These are phyloP conservation scores for Neosilurus mollespiculum DNA, from an alignment of 2,797 vertebrate genomes.

Conservation along the genomic window DNA sequence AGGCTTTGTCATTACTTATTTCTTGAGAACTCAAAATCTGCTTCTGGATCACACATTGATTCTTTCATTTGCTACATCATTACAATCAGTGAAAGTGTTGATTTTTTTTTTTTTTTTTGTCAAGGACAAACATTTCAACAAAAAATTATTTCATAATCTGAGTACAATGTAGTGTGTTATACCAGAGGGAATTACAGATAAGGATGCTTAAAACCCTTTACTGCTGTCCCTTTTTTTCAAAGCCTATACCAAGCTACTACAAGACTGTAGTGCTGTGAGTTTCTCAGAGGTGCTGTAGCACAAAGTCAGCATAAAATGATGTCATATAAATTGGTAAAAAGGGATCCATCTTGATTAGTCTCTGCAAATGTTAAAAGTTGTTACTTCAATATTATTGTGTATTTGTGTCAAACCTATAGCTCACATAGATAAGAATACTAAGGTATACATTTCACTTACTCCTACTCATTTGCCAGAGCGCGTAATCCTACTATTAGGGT, in stretches of 20 bases:
- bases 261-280: neutral
- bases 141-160: neutral
- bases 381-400: neutral
- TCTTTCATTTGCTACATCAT: conserved; percentile 7
- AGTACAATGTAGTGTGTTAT: neutral
- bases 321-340: neutral
- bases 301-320: neutral
- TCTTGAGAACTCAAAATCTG: conserved; percentile 21
- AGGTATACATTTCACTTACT: neutral
- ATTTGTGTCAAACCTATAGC: neutral
- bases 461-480: no score
- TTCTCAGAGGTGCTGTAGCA: neutral
- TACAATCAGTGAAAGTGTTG: conserved; percentile 14
- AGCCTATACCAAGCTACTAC: neutral
- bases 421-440: neutral
- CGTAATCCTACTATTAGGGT: no score
- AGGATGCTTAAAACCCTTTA: neutral
- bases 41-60: conserved; percentile 23
- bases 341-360: neutral
- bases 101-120: conserved; percentile 30
- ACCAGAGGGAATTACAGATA: neutral
- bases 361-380: neutral
- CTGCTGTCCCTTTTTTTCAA: neutral
- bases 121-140: conserved; percentile 28
- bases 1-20: conserved; percentile 20